phyloP scores from a whole-genome alignment of 1,140 invertebrate species.

The Galendromus occidentalis region DNA sequence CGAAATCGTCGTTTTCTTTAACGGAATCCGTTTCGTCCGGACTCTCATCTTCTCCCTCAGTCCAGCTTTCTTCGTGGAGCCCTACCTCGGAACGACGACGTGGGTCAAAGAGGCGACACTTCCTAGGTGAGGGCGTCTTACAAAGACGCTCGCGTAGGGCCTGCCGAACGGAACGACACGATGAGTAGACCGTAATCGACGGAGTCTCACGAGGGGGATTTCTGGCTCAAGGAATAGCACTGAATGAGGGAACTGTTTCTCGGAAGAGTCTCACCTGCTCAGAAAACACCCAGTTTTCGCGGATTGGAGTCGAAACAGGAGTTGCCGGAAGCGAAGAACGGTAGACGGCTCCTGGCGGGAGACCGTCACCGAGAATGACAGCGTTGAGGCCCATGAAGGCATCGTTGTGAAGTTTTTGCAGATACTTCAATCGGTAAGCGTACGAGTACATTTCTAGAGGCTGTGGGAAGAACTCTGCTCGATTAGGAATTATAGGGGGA shows the following conservation, averaged over 20 bases:
- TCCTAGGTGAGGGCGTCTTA: slow-evolving; percentile 22
- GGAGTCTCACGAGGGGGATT: too few species aligned
- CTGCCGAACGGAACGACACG: not conserved
- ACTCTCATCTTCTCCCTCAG: slow-evolving; percentile 15
- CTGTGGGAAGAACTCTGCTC: too few species aligned
- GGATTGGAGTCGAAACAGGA: slow-evolving; percentile 23
- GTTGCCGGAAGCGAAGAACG: slow-evolving; percentile 24
- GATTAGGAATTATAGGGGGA: too few species aligned
- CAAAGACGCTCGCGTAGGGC: slow-evolving; percentile 20
- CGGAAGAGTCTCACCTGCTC: slow-evolving; percentile 19
- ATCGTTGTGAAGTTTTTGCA: slow-evolving; percentile 22
- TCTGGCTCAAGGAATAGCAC: too few species aligned
- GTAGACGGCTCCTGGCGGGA: slow-evolving; percentile 22
- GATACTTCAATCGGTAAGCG: slow-evolving; percentile 18
- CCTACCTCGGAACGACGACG: slow-evolving; percentile 15
- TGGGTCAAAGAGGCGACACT: slow-evolving; percentile 19
- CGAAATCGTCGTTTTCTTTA: slow-evolving; percentile 11
- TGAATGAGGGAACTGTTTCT: too few species aligned
- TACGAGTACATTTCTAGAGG: not conserved
- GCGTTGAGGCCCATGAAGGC: slow-evolving; percentile 24
- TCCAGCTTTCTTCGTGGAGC: slow-evolving; percentile 13
- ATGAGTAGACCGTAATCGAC: too few species aligned
- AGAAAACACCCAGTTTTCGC: slow-evolving; percentile 21
- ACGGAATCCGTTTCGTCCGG: slow-evolving; percentile 12
- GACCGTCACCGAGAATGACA: slow-evolving; percentile 20